Base-by-base conservation (phyloP, 2,113 vertebrate species). In the Promerops cafer region DNA sequence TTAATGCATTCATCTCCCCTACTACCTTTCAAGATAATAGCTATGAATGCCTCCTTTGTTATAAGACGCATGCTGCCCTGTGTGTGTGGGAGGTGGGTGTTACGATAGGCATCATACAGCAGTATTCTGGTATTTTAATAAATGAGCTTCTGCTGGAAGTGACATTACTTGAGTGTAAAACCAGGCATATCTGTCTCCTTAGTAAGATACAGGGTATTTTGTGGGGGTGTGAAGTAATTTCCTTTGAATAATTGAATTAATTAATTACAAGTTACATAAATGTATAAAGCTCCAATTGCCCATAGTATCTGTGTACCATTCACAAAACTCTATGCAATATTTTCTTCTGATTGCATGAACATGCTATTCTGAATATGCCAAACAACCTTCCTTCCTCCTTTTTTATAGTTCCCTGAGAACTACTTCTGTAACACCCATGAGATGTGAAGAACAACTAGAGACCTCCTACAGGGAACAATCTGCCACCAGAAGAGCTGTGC, bases 201-300 rank as follows among this genome's bases (percentile, higher is more conserved):
- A 83, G 72, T 70, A 92, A 86, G 92, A 93, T 63, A 90, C 68
- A 64, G 88, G 79, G 56, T 94, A 90, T 94, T 93, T 90, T 95
- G 93, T 92, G 93, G 90, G 83, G 92, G 94, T 81, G 92, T 90
- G 71, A 90, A 88, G 87, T 75, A 94, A 96, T 94, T 95, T 93
- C 96, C 94, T 94, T 81, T 90, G 96, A 96, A 95, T 97, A 96
- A 94, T 96, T 96, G 85, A 97, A 96, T 96, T 97, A 97, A 96
- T 91, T 97, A 96, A 95, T 95, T 94, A 35, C 1, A 18, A 85
- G 85, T 96, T 97, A 95, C 64, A 95, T 93, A 96, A 95, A 92
- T 89, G 64, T 81, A 56, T 88, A 88, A 91, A n/a, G 85, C 54
- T 90, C 60, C 84, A 80, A 81, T 86, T 80, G 93, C 93, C 94